A percentile compares a stretch with the other conserved stretches of the same genome.
Evolutionary conservation across 2,113 vertebrate genomes (phyloP).

Genomic region (Seriola rivoliana): DNA sequence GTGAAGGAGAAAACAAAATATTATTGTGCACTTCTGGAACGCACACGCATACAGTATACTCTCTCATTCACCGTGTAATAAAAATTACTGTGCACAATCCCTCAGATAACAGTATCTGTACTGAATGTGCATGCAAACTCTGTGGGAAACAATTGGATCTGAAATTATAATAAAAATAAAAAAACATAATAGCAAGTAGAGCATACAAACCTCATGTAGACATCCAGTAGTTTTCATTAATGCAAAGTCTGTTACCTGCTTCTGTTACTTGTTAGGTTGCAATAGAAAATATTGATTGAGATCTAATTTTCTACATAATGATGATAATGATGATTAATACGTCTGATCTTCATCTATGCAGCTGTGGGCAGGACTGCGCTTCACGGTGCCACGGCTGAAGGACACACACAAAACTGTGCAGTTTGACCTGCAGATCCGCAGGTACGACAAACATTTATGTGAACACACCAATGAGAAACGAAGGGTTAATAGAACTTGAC

Average conservation of each 20-base stretch:
- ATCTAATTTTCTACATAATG: background rate
- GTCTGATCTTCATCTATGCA: slow-evolving; percentile 63
- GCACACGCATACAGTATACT: too few species aligned
- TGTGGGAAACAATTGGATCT: slow-evolving; percentile 9
- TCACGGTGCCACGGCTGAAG: slow-evolving; percentile 89
- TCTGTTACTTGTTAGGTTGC: background rate
- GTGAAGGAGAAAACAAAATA: background rate
- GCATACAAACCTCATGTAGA: background rate
- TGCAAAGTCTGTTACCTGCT: background rate
- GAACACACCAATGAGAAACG: background rate
- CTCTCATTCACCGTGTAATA: background rate
- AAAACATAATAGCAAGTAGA: background rate
- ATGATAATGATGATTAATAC: slow-evolving; percentile 18
- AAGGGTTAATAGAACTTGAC: background rate
- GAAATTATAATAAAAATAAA: background rate
- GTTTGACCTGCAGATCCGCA: slow-evolving; percentile 93
- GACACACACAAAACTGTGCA: slow-evolving; percentile 89
- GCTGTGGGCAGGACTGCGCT: slow-evolving; percentile 91
- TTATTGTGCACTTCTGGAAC: background rate
- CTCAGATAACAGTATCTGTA: too few species aligned
- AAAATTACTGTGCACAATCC: background rate
- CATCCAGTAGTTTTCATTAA: background rate
- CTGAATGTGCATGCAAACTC: background rate
- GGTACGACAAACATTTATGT: slow-evolving; percentile 74
- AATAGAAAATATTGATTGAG: background rate